Evolutionary conservation across 2,113 vertebrate genomes (phyloP), one percentile per base, ranked within the genome.

Genomic region (Lonchura striata): DNA sequence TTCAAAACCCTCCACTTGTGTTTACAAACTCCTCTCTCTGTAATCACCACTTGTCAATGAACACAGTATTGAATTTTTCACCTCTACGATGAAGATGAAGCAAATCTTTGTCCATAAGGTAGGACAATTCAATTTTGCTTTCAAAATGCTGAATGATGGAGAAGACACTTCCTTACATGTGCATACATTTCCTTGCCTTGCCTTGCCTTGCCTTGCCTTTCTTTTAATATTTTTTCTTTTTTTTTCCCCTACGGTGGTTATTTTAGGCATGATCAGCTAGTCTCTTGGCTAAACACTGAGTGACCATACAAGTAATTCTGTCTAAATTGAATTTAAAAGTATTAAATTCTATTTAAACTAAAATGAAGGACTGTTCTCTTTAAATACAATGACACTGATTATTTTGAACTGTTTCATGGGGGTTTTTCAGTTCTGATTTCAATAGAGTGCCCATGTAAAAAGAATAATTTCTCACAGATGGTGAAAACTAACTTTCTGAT

Each of bases 181-280:
- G 8, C 4, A 27, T 4, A 41, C 2, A 8, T 35, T 33, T 71
- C 19, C 0, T 28, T 33, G 16, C 14, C 11, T 13, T 5, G 8
- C 3, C 11, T 11, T 24, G 24, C 3, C 11, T 11, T 24, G 24
- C 41, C 13, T 33, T 5, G 20, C 5, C 12, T 12, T 19, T 20
- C 4, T 20, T 19, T 17, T 28, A 4, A 9, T 27, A 15, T 13
- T 3, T 25, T 15, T 28, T 15, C 15, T 78, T 53, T 7, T 5
- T n/a, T n/a, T 79, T 57, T 6, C 5, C 2, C 4, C 19, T n/a
- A 6, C 1, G 2, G 4, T 47, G 13, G 8, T 3, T 42, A 23
- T 64, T 68, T 64, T n/a, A 64, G 20, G 23, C 12, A 24, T 49
- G 23, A 47, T 10, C 11, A 65, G 4, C 30, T 49, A 7, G 6